Conservation (phyloP, 2,797 vertebrate genomes). For the Capromys pilorides region DNA sequence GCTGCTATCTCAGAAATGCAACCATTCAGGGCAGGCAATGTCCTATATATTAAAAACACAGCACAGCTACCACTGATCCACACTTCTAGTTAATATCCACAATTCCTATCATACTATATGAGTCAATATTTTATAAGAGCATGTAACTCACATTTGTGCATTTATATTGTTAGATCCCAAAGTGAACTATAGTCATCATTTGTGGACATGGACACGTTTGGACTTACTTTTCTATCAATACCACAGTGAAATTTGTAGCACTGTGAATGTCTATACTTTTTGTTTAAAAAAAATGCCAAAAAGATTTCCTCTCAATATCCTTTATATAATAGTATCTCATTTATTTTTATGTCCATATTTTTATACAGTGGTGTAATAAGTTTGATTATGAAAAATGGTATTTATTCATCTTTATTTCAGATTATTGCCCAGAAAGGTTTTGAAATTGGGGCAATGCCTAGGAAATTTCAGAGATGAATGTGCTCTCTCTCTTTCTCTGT, state of each 20-base stretch:
- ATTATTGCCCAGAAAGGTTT: constrained; percentile 40
- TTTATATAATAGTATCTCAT: background rate
- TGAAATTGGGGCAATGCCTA: background rate
- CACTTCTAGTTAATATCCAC: background rate
- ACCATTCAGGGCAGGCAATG: background rate
- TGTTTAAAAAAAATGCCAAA: constrained; percentile 34
- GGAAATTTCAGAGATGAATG: background rate
- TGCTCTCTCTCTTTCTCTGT: background rate
- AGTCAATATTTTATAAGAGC: background rate
- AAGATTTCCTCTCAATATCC: background rate
- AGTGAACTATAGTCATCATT: background rate
- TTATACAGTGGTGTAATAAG: background rate
- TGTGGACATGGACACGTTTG: background rate
- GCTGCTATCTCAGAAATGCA: background rate
- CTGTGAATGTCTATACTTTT: constrained; percentile 11
- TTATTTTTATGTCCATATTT: background rate
- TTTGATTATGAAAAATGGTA: background rate
- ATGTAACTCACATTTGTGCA: background rate
- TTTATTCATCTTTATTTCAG: constrained; percentile 13
- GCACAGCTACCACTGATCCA: background rate
- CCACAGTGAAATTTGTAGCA: background rate
- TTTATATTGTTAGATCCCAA: background rate
- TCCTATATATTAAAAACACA: constrained; percentile 6
- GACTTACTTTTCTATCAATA: background rate
- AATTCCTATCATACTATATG: background rate